Conservation (phyloP, 2,888 invertebrate species). For the Leptura quadrifasciata region DNA sequence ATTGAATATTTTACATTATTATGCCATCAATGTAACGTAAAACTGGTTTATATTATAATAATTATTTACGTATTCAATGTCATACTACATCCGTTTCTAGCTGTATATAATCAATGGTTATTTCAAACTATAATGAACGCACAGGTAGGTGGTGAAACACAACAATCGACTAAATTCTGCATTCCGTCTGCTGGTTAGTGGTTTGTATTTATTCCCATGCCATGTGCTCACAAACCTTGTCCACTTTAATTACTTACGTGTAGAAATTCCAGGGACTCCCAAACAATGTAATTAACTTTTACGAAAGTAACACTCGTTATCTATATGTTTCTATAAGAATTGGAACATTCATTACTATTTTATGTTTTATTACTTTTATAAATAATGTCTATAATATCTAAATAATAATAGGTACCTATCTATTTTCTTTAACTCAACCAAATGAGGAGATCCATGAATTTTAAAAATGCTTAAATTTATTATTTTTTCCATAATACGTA, state of each 20-base stretch:
- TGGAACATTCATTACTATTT: too few species aligned
- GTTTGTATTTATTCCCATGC: conserved; percentile 38
- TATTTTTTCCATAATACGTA: too few species aligned
- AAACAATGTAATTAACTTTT: conserved; percentile 25
- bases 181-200: conserved; percentile 15
- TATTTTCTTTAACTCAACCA: too few species aligned
- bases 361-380: neutral
- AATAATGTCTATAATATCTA: neutral
- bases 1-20: neutral
- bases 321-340: too few species aligned
- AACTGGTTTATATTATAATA: conserved; percentile 28
- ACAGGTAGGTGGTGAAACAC: neutral
- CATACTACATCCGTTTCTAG: conserved; percentile 27
- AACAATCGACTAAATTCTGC: conserved; percentile 36
- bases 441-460: too few species aligned
- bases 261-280: conserved; percentile 47
- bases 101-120: conserved; percentile 11
- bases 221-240: conserved; percentile 55
- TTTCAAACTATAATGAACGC: conserved; percentile 19
- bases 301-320: conserved; percentile 5
- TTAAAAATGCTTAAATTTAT: too few species aligned
- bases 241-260: conserved; percentile 37
- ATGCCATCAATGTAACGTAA: neutral
- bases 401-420: too few species aligned
- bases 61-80: conserved; percentile 30